These are phyloP conservation scores for Apostichopus californicus DNA, from an alignment of 35 echinoderm and acorn worm species.

Conservation along the genomic window DNA sequence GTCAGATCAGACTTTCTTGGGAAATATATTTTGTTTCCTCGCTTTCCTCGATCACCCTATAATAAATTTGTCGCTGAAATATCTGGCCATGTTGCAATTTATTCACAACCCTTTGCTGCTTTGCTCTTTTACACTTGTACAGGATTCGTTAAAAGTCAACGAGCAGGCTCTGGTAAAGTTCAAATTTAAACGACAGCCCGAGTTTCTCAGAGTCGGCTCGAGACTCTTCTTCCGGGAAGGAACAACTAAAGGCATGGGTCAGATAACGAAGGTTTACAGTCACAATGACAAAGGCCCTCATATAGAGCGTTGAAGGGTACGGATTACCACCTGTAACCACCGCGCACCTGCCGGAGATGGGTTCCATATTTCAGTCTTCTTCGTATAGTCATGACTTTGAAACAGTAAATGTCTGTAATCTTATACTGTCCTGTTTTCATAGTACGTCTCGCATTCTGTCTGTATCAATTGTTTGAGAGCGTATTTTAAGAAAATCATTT, in stretches of 20 bases:
- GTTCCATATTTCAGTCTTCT: neutral
- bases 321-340: neutral
- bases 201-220: constrained; percentile 61
- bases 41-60: neutral
- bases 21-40: too few species aligned
- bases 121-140: neutral
- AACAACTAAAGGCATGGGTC: constrained; percentile 84
- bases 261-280: constrained; percentile 74
- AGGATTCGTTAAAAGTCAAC: constrained; percentile 81
- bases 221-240: constrained; percentile 91
- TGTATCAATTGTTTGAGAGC: too few species aligned
- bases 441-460: too few species aligned
- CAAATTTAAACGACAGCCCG: constrained; percentile 79
- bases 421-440: too few species aligned
- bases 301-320: neutral
- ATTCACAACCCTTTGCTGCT: too few species aligned
- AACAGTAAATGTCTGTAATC: too few species aligned
- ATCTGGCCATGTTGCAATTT: neutral
- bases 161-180: constrained; percentile 87
- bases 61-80: neutral
- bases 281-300: neutral
- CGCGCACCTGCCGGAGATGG: neutral
- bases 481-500: too few species aligned
- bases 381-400: neutral
- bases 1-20: too few species aligned